Base-by-base conservation (phyloP, 2,797 vertebrate genomes). In the Rhinoraja longicauda region DNA sequence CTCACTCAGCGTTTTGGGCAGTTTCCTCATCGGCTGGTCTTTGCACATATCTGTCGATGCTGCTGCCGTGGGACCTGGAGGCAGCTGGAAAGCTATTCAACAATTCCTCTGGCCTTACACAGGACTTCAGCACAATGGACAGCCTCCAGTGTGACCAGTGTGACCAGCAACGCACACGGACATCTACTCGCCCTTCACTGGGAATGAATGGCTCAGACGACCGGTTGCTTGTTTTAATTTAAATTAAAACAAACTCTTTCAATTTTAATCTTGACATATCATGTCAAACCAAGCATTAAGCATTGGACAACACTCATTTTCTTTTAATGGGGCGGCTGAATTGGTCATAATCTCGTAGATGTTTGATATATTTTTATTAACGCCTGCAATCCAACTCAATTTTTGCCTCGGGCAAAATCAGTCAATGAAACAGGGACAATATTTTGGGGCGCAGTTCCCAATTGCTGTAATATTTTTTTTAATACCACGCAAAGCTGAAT, bases 101-200 rank as follows among this genome's bases (percentile, higher is more conserved):
- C 97, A 99, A 94, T 95, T 99, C 93, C 94, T 99, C 94, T 99
- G 98, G 98, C 98, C 98, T 24, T 98, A 98, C 92, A 95, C 97
- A 0, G 96, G 96, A 94, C 97, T 99, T 17, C 96, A 94, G 67
- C 98, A 99, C 95, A 96, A 98, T 0, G 97, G 97, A 1, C 98
- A 98, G 24, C 98, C 98, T 0, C 98, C 98, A 0, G 96, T 98
- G 93, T 99, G 96, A 95, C 64, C 1, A 39, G 90, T n/a, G 91
- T 39, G 1, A 29, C 26, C 39, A 39, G 19, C 39, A 24, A 15
- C 9, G 15, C 8, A 53, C 15, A 26, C 3, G 2, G 9, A 36
- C 19, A 36, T 29, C 45, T 19, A 24, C 6, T 39, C 88, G 67
- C 9, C 19, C 19, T 73, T 32, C 8, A 59, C 29, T 86, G 84